A percentile compares a stretch with the other conserved stretches of the same genome.
These are phyloP conservation scores for Shinisaurus crocodilurus DNA, from an alignment of 2,113 vertebrate species.

Conservation along the genomic window DNA sequence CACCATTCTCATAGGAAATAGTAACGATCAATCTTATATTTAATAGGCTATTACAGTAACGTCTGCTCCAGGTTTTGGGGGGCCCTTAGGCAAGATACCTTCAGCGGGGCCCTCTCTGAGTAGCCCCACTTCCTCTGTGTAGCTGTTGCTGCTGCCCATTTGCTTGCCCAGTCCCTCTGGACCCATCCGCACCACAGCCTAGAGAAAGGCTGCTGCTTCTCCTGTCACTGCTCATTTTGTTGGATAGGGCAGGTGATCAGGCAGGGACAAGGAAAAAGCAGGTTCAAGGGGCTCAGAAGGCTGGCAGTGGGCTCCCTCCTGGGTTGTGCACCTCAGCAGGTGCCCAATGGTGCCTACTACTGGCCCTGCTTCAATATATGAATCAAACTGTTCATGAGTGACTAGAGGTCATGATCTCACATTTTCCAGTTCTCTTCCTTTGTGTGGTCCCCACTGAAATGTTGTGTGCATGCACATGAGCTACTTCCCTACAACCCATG, in stretches of 20 bases:
- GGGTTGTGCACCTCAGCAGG: no score
- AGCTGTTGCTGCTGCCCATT: no score
- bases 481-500: background rate
- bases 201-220: no score
- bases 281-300: background rate
- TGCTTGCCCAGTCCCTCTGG: no score
- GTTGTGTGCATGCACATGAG: background rate
- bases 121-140: no score
- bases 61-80: no score
- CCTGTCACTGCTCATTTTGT: background rate
- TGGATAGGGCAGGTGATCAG: background rate
- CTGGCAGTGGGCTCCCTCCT: background rate
- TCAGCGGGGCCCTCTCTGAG: no score
- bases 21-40: background rate
- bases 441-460: background rate
- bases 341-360: no score
- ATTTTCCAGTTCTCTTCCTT: background rate
- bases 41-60: background rate
- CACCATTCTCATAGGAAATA: background rate
- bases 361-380: no score
- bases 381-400: background rate
- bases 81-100: no score
- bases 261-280: background rate
- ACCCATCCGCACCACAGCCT: no score
- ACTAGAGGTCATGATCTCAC: background rate